A percentile compares a stretch with the other conserved stretches of the same genome.
These are phyloP conservation scores for Urechis unicinctus DNA, from an alignment of 2,888 invertebrate species.

Conservation along the genomic window DNA sequence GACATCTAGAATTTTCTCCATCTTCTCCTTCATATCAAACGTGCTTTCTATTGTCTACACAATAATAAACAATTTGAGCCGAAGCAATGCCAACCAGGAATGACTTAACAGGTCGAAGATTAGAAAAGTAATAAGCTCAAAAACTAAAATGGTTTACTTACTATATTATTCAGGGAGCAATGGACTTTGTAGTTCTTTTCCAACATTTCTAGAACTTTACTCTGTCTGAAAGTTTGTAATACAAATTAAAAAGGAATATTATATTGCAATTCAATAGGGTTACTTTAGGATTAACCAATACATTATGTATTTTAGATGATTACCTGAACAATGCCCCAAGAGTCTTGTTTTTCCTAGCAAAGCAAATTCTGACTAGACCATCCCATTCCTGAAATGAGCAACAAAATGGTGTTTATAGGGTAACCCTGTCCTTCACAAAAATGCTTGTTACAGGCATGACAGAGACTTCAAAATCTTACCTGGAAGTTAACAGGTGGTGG, in stretches of 20 bases:
- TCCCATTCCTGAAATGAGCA: constrained; percentile 95
- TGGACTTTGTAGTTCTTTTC: constrained; percentile 87
- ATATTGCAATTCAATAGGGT: too few relatives aligned
- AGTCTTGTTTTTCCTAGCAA: constrained; percentile 95
- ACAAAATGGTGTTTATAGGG: background rate
- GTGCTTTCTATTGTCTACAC: constrained; percentile 65
- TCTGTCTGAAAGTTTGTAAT: constrained; percentile 41
- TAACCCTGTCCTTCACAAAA: background rate
- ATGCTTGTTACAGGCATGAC: too few relatives aligned
- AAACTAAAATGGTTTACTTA: constrained; percentile 8
- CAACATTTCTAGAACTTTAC: constrained; percentile 72
- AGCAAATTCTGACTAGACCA: constrained; percentile 88
- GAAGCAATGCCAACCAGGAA: background rate
- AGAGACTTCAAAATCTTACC: constrained; percentile 29
- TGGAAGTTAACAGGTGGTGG: constrained; percentile 88
- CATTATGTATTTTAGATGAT: constrained; percentile 5
- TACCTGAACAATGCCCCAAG: constrained; percentile 83
- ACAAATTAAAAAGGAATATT: too few relatives aligned
- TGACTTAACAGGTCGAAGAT: background rate
- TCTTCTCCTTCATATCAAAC: constrained; percentile 75
- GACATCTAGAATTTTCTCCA: constrained; percentile 67
- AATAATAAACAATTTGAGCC: constrained; percentile 1
- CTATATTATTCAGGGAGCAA: constrained; percentile 76
- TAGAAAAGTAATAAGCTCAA: background rate
- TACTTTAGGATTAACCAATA: background rate